Conservation (phyloP, 2,888 invertebrate genomes). For the Orthonevra nobilis region DNA sequence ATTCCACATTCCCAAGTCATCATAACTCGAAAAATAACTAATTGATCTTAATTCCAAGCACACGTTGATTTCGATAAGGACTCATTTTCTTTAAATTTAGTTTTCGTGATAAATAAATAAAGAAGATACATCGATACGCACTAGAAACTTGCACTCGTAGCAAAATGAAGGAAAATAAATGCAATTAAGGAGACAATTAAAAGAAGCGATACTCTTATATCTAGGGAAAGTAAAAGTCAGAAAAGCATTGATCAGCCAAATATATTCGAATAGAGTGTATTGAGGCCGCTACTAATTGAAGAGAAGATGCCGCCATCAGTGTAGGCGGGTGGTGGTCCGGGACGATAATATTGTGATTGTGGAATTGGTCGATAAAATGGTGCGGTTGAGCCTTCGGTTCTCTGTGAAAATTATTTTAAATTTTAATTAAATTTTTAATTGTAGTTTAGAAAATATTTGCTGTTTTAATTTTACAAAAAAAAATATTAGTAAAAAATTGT, state of each 20-base stretch:
- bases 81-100: conserved; percentile 11
- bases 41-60: conserved; percentile 29
- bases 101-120: conserved; percentile 34
- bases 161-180: conserved; percentile 67
- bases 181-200: conserved; percentile 70
- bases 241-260: conserved; percentile 83
- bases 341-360: conserved; percentile 81
- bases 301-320: conserved; percentile 85
- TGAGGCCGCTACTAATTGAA: conserved; percentile 88
- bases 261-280: conserved; percentile 88
- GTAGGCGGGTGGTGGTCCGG: conserved; percentile 79
- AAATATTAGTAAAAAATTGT: background rate
- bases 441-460: background rate
- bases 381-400: conserved; percentile 82
- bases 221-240: conserved; percentile 70
- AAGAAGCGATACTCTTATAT: conserved; percentile 69
- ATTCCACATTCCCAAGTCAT: conserved; percentile 41
- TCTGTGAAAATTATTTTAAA: conserved; percentile 80
- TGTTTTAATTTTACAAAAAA: background rate
- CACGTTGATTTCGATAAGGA: background rate
- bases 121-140: conserved; percentile 4
- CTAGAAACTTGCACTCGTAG: conserved; percentile 67
- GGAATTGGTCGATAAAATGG: conserved; percentile 84
- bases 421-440: background rate
- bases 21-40: conserved; percentile 13